Conservation (phyloP, 2,113 vertebrate genomes). For the Corythaixoides concolor region DNA sequence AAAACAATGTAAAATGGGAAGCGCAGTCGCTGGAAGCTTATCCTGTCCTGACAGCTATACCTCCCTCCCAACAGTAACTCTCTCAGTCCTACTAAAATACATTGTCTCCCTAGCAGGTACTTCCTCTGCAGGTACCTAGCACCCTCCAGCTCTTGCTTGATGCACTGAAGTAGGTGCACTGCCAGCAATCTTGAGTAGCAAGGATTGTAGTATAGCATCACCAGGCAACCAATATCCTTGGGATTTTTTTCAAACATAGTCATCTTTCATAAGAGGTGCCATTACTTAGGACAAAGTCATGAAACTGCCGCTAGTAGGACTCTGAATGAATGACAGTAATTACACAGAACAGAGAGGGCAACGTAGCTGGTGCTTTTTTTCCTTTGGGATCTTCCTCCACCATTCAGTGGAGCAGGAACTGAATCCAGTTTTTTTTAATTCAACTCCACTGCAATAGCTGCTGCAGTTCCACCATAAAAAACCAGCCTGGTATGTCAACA, state of each 20-base stretch:
- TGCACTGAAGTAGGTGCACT: not conserved
- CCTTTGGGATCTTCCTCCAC: not conserved
- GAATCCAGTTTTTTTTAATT: not conserved
- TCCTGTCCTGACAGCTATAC: not conserved
- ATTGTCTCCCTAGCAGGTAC: not conserved
- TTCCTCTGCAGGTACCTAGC: not conserved
- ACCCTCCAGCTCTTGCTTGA: not conserved
- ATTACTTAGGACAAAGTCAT: not conserved
- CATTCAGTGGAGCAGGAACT: not conserved
- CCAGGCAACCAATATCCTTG: not conserved
- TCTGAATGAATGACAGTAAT: not conserved
- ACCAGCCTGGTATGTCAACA: not conserved
- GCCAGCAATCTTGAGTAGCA: not conserved
- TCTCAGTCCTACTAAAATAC: not conserved
- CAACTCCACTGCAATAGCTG: not conserved
- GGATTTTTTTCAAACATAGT: not conserved
- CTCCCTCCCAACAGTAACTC: not conserved
- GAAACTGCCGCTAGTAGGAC: not conserved
- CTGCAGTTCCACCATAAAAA: not conserved
- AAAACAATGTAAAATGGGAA: not conserved
- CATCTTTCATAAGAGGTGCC: not conserved
- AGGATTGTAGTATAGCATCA: not conserved
- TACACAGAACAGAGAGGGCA: not conserved
- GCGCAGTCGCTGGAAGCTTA: fast-evolving
- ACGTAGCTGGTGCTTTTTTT: not conserved